phyloP scores from a whole-genome alignment of 2,797 vertebrate genomes.

The Petrocephalus schoutedeni region DNA sequence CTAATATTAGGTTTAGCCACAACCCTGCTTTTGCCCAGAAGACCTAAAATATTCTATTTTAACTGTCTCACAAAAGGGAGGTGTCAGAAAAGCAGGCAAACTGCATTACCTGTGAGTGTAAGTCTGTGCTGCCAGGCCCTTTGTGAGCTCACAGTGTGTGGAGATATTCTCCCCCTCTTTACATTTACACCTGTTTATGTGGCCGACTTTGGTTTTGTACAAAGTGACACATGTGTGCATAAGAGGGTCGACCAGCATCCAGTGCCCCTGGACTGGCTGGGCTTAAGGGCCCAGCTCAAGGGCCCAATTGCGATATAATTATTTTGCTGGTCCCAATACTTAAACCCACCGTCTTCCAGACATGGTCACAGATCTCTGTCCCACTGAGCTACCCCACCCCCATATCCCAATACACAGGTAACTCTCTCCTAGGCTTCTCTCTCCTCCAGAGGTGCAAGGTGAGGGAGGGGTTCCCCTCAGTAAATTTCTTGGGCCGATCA shows the following conservation, averaged over 20 bases:
- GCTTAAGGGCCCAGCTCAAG: background rate
- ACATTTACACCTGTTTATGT: background rate
- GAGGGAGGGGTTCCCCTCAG: background rate
- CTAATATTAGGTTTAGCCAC: background rate
- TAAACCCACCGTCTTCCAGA: background rate
- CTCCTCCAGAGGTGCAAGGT: background rate
- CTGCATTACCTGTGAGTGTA: background rate
- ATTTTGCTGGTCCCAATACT: background rate
- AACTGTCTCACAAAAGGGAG: background rate
- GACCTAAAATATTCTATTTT: background rate
- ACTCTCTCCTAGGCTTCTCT: background rate
- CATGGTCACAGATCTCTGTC: background rate
- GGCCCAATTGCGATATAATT: background rate
- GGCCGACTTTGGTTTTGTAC: background rate
- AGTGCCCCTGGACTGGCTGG: background rate
- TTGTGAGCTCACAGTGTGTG: background rate
- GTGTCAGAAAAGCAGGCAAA: background rate
- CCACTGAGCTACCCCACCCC: background rate
- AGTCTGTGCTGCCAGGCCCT: background rate
- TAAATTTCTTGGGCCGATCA: background rate
- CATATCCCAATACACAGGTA: background rate
- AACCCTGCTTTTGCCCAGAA: background rate
- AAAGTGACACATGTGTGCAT: background rate
- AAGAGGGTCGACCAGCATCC: background rate
- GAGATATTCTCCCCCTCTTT: background rate